phyloP scores from a whole-genome alignment of 2,888 invertebrate species.

The Pomacea canaliculata region DNA sequence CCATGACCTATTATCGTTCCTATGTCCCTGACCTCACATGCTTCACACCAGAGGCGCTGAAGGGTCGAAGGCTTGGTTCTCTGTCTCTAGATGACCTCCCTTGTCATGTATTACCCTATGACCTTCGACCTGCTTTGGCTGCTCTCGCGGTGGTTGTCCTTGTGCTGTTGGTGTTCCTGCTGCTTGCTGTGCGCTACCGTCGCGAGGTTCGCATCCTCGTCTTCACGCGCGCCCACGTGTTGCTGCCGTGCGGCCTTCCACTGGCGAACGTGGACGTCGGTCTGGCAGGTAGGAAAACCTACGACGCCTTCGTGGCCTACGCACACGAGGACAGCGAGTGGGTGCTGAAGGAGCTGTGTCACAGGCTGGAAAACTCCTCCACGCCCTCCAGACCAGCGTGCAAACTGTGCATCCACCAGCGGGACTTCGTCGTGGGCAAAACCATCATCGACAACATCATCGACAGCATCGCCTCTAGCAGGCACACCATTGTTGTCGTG shows the following conservation, averaged over 20 bases:
- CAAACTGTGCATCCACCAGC: slow-evolving; percentile 53
- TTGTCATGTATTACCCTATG: slow-evolving; percentile 15
- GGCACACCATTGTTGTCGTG: slow-evolving; percentile 88
- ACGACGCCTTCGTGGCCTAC: slow-evolving; percentile 91
- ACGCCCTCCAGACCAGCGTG: no score
- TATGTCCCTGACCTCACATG: slow-evolving; percentile 43
- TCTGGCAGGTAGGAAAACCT: slow-evolving; percentile 62
- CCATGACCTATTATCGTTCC: slow-evolving; percentile 27
- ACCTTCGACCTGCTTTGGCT: slow-evolving; percentile 4
- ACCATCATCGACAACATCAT: slow-evolving; percentile 87
- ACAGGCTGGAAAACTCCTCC: slow-evolving; percentile 78
- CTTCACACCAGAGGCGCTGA: slow-evolving; percentile 34
- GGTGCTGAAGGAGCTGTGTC: slow-evolving; percentile 85
- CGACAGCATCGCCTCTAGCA: slow-evolving; percentile 87
- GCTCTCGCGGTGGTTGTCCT: slow-evolving; percentile 23
- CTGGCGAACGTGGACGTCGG: not conserved
- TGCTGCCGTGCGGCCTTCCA: slow-evolving; percentile 45
- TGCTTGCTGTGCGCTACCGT: slow-evolving; percentile 23
- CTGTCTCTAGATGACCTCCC: slow-evolving; percentile 27
- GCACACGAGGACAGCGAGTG: slow-evolving; percentile 89
- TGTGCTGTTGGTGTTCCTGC: slow-evolving; percentile 20
- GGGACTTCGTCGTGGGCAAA: slow-evolving; percentile 55
- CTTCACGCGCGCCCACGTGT: slow-evolving; percentile 52
- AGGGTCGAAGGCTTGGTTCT: slow-evolving; percentile 28
- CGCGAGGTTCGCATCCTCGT: slow-evolving; percentile 42